Base-by-base conservation (phyloP, 30 jellyfish, hydroid and myxozoan species). In the Hydractinia symbiolongicarpus region DNA sequence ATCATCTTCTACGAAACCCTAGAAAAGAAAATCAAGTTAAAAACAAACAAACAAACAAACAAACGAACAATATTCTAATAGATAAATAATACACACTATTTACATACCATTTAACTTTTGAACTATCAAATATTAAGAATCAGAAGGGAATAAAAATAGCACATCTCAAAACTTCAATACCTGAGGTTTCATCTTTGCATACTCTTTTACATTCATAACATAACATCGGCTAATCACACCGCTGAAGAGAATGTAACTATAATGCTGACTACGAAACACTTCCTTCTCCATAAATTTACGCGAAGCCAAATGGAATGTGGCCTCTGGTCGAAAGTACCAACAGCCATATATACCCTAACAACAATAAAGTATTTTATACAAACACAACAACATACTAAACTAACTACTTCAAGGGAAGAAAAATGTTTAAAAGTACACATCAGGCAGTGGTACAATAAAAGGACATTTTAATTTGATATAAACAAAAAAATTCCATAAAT, bases 301-400 rank as follows among this genome's bases (percentile, higher is more conserved):
- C 4, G 96, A 87, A 4, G 98, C 98, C 77, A 86, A 82, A 81
- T 93, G 98, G 57, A 85, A 93, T 0, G 98, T 93, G 66, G 86
- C 98, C 54, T 93, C 96, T 9, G 98, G 98, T 4, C 96, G 89
- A 85, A 79, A 93, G 80, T 82, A 93, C 98, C 98, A 93, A 67
- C 94, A 82, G 77, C 98, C 95, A 70, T 93, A 83, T 81, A 93
- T 71, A 14, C 98, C 98, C 97, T 90, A 21, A 14, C 73, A 76
- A 77, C 54, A 19, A 8, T 53, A 16, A 83, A 30, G 44, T 30
- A 0, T 30, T 30, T 30, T 30, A 30, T 30, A 30, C 44, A 30
- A 30, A 30, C 44, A 30, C 44, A 30, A 30, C 44, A 30, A 30
- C 2, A 30, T 30, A 0, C 44, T 2, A 30, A 30, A 30, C 44